Evolutionary conservation across 2,888 invertebrate genomes (phyloP).

Genomic region (Ornithoptera alexandrae): DNA sequence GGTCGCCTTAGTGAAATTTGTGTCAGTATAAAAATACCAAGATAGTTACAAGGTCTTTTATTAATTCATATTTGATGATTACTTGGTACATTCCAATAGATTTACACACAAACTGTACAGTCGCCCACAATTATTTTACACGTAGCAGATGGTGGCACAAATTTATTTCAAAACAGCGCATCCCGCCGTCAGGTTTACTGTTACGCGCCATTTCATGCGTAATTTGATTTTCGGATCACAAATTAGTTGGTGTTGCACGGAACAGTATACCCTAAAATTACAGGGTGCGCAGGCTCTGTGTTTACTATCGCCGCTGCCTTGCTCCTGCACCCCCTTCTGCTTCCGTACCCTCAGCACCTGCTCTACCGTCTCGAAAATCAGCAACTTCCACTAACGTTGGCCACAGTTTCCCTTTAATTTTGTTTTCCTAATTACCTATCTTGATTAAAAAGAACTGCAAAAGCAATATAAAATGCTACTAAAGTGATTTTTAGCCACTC

Average conservation of each 20-base stretch:
- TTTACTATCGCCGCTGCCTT: slow-evolving; percentile 35
- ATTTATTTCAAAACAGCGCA: slow-evolving; percentile 69
- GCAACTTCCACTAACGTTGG: slow-evolving; percentile 35
- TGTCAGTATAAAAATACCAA: background rate
- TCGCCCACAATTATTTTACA: slow-evolving; percentile 57
- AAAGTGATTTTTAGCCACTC: background rate
- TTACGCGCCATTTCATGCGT: slow-evolving; percentile 75
- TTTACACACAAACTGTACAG: slow-evolving; percentile 38
- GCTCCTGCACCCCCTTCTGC: slow-evolving; percentile 32
- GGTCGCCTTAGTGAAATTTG: background rate
- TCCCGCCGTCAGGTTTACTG: slow-evolving; percentile 61
- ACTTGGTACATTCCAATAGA: slow-evolving; percentile 6
- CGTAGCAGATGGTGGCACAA: slow-evolving; percentile 62
- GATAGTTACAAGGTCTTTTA: background rate
- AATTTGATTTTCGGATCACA: slow-evolving; percentile 79
- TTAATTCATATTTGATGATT: background rate
- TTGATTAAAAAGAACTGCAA: background rate
- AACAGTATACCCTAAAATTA: slow-evolving; percentile 63
- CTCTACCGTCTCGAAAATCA: slow-evolving; percentile 25
- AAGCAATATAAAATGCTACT: background rate
- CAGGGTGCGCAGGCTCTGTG: slow-evolving; percentile 50
- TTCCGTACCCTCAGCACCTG: slow-evolving; percentile 14
- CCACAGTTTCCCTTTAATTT: slow-evolving; percentile 63
- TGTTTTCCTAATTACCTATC: slow-evolving; percentile 63
- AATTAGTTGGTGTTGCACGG: slow-evolving; percentile 68